These are phyloP conservation scores for Callithrix jacchus DNA, from an alignment of 2,113 vertebrate species.

Conservation along the genomic window DNA sequence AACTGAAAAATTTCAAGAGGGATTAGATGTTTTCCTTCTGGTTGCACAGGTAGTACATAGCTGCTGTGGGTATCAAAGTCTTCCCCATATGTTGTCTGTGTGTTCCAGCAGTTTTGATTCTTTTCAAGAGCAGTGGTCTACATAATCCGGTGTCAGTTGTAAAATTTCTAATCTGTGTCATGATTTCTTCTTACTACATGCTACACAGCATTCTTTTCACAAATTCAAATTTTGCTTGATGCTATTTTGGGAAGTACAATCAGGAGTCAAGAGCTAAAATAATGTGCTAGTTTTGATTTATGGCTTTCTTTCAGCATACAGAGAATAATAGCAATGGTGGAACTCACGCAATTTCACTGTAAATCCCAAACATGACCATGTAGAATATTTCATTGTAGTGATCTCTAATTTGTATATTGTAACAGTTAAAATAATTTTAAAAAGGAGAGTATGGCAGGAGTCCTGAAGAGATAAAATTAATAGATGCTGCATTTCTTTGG, in stretches of 20 bases:
- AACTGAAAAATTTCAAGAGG: neutral
- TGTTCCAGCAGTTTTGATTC: neutral
- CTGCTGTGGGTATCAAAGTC: neutral
- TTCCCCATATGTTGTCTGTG: neutral
- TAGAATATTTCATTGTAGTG: neutral
- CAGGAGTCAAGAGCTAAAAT: slow-evolving; percentile 19
- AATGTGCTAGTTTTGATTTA: slow-evolving; percentile 5
- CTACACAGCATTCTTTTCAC: neutral
- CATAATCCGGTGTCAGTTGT: neutral
- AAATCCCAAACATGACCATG: neutral
- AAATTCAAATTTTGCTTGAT: neutral
- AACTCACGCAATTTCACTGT: neutral
- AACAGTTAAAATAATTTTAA: neutral
- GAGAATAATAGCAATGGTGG: neutral
- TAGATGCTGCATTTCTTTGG: neutral
- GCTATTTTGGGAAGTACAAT: slow-evolving; percentile 49
- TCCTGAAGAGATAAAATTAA: neutral
- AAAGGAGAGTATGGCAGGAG: neutral
- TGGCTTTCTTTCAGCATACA: neutral
- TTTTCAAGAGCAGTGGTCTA: neutral
- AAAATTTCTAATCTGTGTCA: neutral
- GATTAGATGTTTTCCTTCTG: neutral
- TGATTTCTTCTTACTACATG: slow-evolving; percentile 22
- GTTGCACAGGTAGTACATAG: neutral
- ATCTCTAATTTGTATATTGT: neutral